Evolutionary conservation across 2,888 invertebrate species (phyloP).

Genomic region (Empis livida): DNA sequence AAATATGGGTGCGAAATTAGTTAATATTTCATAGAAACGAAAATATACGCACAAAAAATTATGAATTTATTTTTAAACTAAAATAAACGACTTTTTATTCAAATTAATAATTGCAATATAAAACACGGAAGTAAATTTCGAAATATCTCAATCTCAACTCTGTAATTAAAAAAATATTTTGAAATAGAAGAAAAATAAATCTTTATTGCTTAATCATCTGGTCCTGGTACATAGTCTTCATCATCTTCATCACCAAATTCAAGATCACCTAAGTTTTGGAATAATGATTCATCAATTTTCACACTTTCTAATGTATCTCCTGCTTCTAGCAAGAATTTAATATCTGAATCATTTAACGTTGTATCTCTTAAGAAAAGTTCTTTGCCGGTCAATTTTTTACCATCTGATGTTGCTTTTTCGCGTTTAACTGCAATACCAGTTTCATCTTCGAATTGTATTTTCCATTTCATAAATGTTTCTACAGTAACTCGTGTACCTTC

Average conservation of each 20-base stretch:
- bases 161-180: not conserved
- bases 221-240: slow-evolving; percentile 51
- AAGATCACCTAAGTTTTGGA: slow-evolving; percentile 77
- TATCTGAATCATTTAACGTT: slow-evolving; percentile 89
- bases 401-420: slow-evolving; percentile 56
- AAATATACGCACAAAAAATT: not conserved
- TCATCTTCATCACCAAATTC: slow-evolving; percentile 53
- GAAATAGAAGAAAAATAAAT: not conserved
- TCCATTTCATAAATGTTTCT: slow-evolving; percentile 92
- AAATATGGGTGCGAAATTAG: slow-evolving; percentile 12
- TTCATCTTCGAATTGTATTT: slow-evolving; percentile 82
- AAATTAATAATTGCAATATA: too few species aligned
- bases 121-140: too few species aligned
- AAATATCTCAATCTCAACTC: too few species aligned
- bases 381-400: slow-evolving; percentile 77
- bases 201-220: slow-evolving; percentile 13
- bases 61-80: too few species aligned
- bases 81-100: too few species aligned
- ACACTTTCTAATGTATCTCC: slow-evolving; percentile 42
- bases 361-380: slow-evolving; percentile 90
- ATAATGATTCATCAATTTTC: slow-evolving; percentile 86
- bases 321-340: slow-evolving; percentile 88
- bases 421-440: slow-evolving; percentile 60
- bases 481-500: slow-evolving; percentile 93
- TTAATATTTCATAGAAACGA: not conserved